A percentile compares a stretch with the other conserved stretches of the same genome.
These are phyloP conservation scores for Tamandua tetradactyla DNA, from an alignment of 2,797 vertebrate genomes.

Conservation along the genomic window DNA sequence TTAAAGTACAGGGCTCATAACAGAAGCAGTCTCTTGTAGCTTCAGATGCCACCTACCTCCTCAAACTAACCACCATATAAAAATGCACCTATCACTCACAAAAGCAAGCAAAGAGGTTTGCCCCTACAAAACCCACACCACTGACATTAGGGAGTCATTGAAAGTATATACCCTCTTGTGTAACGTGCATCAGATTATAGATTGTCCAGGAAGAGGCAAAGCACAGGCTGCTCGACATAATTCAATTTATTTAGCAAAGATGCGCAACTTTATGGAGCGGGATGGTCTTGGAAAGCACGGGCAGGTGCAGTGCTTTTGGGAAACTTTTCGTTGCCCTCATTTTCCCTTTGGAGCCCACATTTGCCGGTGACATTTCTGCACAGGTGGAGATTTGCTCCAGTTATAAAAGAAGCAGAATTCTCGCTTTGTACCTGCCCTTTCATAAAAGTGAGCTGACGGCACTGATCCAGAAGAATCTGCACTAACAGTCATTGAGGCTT, in stretches of 20 bases:
- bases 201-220: fast-evolving
- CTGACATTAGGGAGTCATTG: too few relatives aligned
- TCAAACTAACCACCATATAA: fast-evolving
- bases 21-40: fast-evolving
- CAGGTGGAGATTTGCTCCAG: background rate
- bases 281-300: background rate
- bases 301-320: background rate
- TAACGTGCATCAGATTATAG: background rate
- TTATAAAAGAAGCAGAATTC: background rate
- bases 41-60: background rate
- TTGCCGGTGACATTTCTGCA: background rate
- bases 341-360: too few relatives aligned
- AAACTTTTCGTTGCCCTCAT: too few relatives aligned
- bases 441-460: background rate
- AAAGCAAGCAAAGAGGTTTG: background rate
- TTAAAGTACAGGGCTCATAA: too few relatives aligned
- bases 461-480: too few relatives aligned
- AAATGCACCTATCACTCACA: fast-evolving
- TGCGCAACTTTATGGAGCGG: too few relatives aligned
- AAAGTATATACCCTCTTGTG: fast-evolving
- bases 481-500: background rate
- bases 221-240: fast-evolving
- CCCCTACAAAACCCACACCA: background rate
- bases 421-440: background rate
- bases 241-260: background rate